These are phyloP conservation scores for Heliopora coerulea DNA, from an alignment of 92 coral and sea anemone genomes.

Conservation along the genomic window DNA sequence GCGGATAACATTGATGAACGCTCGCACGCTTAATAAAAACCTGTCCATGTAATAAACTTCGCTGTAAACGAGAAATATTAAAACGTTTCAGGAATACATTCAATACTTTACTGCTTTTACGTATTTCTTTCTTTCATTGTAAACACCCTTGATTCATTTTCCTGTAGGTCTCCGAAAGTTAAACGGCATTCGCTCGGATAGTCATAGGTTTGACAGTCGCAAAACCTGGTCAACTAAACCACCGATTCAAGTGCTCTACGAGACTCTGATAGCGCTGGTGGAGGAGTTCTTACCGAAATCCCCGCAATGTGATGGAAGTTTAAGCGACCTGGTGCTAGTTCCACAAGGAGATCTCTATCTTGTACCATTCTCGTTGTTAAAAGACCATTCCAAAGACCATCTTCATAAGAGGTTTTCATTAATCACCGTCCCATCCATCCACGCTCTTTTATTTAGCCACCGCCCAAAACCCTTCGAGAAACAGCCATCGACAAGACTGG, in stretches of 20 bases:
- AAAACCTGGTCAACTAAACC: conserved; percentile 67
- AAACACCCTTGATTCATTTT: not conserved
- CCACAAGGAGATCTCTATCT: conserved; percentile 94
- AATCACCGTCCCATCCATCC: conserved; percentile 81
- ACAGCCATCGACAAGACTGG: conserved; percentile 64
- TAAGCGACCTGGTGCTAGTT: conserved; percentile 84
- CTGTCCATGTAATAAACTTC: too few relatives aligned
- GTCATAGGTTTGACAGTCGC: conserved; percentile 37
- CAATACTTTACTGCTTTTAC: too few relatives aligned
- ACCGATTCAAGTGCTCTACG: conserved; percentile 90
- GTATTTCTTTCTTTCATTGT: not conserved
- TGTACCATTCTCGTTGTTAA: conserved; percentile 88
- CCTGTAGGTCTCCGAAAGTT: conserved; percentile 56
- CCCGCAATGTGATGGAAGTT: conserved; percentile 80
- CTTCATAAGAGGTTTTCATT: conserved; percentile 79
- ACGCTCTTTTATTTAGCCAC: conserved; percentile 61
- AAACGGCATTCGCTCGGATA: conserved; percentile 77
- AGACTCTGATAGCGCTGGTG: conserved; percentile 86
- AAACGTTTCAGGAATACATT: too few relatives aligned
- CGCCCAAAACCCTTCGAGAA: conserved; percentile 38
- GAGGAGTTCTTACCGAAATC: conserved; percentile 76
- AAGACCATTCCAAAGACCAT: conserved; percentile 80
- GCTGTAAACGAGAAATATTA: too few relatives aligned
- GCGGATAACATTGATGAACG: too few relatives aligned
- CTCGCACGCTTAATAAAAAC: too few relatives aligned